Base-by-base conservation (phyloP, 2,888 invertebrate genomes). In the Lasioglossum villosulum region DNA sequence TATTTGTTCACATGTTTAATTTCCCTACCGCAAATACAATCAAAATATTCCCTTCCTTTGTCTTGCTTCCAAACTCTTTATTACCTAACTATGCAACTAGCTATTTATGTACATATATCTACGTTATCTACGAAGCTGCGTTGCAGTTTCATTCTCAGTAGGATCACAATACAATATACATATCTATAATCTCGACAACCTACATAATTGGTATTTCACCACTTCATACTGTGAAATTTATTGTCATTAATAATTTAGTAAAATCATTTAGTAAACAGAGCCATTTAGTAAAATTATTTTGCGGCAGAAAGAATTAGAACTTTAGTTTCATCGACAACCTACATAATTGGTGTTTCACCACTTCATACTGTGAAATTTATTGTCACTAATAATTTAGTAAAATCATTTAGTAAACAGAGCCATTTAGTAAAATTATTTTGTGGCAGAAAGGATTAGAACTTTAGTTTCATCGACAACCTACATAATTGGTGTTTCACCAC, bases 1-100 rank as follows among this genome's bases (percentile, higher is more conserved):
- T 93, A 94, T 59, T 39, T 19, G 12, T 4, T 52, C 66, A 37
- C 30, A 4, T 37, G 6, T 42, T 4, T 80, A 16, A 48, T 78
- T 70, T 19, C 4, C 14, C 23, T 30, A 16, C 23, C 72, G 42
- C 2, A 39, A 39, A 14, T 23, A n/a, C 5, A n/a, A 70, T 70
- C 37, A 39, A 70, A 37, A 34, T n/a, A 39, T 66, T 66, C 16
- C 23, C 8, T 34, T 66, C 19, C 23, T 66, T 66, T 10, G 5
- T 34, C 66, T 68, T 68, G 10, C 23, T 37, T 3, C 23, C 52
- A 23, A 52, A 52, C 23, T 30, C 63, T 63, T 30, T 8, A 19
- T 16, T 56, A 56, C n/a, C n/a, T n/a, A 56, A 56, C 1, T 23
- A n/a, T 48, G 19, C 19, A 48, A 48, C 4, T 27, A 14, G 2